A percentile compares a stretch with the other conserved stretches of the same genome.
phyloP scores from a whole-genome alignment of 2,797 vertebrate species.

The Sarcoramphus papa region DNA sequence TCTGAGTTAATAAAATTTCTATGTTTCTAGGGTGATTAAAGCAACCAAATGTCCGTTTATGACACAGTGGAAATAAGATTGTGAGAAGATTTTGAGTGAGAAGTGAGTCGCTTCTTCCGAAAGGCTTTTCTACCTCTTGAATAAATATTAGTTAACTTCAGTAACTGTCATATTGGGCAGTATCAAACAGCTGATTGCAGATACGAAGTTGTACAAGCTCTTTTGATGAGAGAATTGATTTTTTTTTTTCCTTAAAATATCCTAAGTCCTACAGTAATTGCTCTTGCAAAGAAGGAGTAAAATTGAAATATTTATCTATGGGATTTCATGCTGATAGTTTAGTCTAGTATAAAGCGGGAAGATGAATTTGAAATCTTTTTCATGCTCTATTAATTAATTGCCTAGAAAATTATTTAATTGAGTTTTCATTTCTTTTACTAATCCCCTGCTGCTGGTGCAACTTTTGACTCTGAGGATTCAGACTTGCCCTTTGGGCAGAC shows the following conservation, averaged over 20 bases:
- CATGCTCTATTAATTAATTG: neutral
- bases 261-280: neutral
- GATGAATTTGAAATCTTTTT: neutral
- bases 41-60: neutral
- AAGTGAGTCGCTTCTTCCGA: neutral
- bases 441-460: neutral
- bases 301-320: neutral
- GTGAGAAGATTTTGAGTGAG: neutral
- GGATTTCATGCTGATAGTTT: neutral
- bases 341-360: neutral
- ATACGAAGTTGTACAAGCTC: neutral
- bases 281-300: neutral
- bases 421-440: neutral
- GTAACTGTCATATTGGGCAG: neutral
- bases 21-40: neutral
- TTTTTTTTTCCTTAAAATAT: neutral
- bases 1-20: neutral
- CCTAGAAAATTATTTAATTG: neutral
- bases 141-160: neutral
- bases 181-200: neutral
- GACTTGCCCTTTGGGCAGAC: neutral
- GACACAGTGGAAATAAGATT: neutral
- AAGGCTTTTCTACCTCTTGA: neutral
- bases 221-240: neutral
- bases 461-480: neutral